Evolutionary conservation across 2,888 invertebrate genomes (phyloP).

Genomic region (Liopterus haemorrhoidalis): DNA sequence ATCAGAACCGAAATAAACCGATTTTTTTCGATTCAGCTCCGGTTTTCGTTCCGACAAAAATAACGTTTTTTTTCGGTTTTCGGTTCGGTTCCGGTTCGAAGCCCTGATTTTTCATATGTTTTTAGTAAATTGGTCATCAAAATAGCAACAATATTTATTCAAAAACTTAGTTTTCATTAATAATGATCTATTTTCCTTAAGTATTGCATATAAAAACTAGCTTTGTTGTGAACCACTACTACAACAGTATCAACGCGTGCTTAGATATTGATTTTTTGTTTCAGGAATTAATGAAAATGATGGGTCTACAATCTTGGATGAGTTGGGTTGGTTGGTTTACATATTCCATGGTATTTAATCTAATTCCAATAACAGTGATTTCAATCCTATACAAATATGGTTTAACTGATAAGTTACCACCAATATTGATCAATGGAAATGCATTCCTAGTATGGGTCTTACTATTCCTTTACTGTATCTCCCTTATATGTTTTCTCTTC

Average conservation of each 20-base stretch:
- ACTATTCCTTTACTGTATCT: slow-evolving; percentile 62
- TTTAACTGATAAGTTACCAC: slow-evolving; percentile 43
- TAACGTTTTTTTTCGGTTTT: no score
- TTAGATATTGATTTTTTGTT: slow-evolving; percentile 29
- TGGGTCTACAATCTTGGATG: slow-evolving; percentile 78
- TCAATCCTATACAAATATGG: slow-evolving; percentile 55
- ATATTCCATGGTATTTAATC: slow-evolving; percentile 64
- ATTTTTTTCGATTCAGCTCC: no score
- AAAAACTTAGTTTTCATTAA: neutral
- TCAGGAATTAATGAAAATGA: slow-evolving; percentile 88
- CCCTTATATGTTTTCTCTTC: slow-evolving; percentile 69
- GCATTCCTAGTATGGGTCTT: slow-evolving; percentile 62
- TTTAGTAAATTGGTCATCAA: neutral
- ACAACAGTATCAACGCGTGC: neutral
- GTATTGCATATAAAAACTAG: neutral
- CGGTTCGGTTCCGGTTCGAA: no score
- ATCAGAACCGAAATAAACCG: no score
- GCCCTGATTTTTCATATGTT: no score
- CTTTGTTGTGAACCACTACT: neutral
- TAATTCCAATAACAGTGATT: slow-evolving; percentile 55
- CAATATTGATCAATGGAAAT: slow-evolving; percentile 64
- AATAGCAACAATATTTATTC: neutral
- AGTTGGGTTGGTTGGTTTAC: slow-evolving; percentile 85
- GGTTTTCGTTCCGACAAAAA: no score
- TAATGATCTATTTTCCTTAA: neutral